A percentile compares a stretch with the other conserved stretches of the same genome.
phyloP scores from a whole-genome alignment of 2,797 vertebrate species.

The Eospalax fontanierii region DNA sequence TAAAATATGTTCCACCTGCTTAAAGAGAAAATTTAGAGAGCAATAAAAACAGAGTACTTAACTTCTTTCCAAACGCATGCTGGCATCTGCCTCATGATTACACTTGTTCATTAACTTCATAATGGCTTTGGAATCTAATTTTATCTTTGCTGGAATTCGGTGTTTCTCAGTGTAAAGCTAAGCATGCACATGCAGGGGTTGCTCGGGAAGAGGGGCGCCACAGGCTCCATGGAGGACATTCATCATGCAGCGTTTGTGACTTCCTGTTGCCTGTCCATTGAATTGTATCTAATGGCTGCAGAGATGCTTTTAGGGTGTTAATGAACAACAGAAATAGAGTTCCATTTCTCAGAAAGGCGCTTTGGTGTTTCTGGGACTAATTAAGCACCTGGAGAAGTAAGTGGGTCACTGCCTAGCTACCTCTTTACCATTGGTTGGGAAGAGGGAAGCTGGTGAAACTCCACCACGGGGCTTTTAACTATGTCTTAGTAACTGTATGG shows the following conservation, averaged over 20 bases:
- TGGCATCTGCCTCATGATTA: slow-evolving; percentile 27
- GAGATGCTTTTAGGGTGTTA: slow-evolving; percentile 57
- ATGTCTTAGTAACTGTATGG: slow-evolving; percentile 2
- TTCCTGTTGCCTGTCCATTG: background rate
- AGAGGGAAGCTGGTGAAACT: background rate
- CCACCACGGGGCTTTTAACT: slow-evolving; percentile 24
- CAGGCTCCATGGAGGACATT: background rate
- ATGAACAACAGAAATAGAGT: slow-evolving; percentile 79
- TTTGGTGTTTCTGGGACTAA: slow-evolving; percentile 75
- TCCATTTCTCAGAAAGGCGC: slow-evolving; percentile 71
- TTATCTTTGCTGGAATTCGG: background rate
- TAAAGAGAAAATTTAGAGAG: slow-evolving; percentile 51
- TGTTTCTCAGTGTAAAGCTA: background rate
- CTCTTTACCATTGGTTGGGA: background rate
- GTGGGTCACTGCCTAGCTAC: slow-evolving; percentile 43
- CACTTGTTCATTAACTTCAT: slow-evolving; percentile 66
- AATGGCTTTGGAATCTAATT: slow-evolving; percentile 49
- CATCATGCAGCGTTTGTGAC: background rate
- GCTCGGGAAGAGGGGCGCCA: rapidly evolving
- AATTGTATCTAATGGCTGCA: background rate
- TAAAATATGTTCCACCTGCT: slow-evolving; percentile 68
- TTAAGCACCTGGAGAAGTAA: slow-evolving; percentile 51
- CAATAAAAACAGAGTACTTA: slow-evolving; percentile 27
- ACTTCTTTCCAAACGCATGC: background rate
- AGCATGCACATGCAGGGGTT: rapidly evolving